Percentiles rank a stretch among this genome's conserved stretches.
Evolutionary conservation across 2,797 vertebrate genomes (phyloP).

Genomic region (Pachyuromys duprasi): DNA sequence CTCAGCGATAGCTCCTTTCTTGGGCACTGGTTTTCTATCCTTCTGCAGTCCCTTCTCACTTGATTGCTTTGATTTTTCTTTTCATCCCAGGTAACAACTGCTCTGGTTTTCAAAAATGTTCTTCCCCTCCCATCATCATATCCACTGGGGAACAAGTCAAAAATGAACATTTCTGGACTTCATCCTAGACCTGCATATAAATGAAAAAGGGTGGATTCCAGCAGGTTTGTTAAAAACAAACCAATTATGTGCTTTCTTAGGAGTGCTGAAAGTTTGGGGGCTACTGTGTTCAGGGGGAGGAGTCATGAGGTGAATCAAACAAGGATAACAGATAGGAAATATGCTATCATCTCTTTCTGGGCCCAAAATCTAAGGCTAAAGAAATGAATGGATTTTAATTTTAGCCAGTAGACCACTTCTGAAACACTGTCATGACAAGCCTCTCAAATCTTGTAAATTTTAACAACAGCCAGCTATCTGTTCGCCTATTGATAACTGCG

Average conservation of each 20-base stretch:
- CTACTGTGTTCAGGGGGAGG: not conserved
- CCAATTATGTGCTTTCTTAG: not conserved
- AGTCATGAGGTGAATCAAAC: not conserved
- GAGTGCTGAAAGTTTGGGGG: slow-evolving; percentile 6
- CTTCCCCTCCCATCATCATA: not conserved
- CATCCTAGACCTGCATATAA: not conserved
- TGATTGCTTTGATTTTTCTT: slow-evolving; percentile 4
- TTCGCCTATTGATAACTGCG: not conserved
- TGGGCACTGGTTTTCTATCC: not conserved
- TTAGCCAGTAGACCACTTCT: not conserved
- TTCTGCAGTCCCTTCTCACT: not conserved
- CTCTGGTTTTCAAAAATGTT: not conserved
- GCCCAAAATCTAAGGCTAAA: slow-evolving; percentile 23
- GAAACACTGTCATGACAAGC: not conserved
- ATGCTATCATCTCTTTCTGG: not conserved
- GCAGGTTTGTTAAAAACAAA: not conserved
- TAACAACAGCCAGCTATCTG: not conserved
- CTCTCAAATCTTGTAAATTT: not conserved
- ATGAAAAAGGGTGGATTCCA: not conserved
- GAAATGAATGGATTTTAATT: slow-evolving; percentile 51
- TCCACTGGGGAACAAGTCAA: not conserved
- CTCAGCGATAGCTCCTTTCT: not conserved
- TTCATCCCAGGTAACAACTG: not conserved
- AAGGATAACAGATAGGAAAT: not conserved
- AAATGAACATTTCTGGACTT: not conserved